Percentiles rank a stretch among this genome's conserved stretches.
Evolutionary conservation across 2,113 vertebrate species (phyloP).

Genomic region (Ictalurus furcatus): DNA sequence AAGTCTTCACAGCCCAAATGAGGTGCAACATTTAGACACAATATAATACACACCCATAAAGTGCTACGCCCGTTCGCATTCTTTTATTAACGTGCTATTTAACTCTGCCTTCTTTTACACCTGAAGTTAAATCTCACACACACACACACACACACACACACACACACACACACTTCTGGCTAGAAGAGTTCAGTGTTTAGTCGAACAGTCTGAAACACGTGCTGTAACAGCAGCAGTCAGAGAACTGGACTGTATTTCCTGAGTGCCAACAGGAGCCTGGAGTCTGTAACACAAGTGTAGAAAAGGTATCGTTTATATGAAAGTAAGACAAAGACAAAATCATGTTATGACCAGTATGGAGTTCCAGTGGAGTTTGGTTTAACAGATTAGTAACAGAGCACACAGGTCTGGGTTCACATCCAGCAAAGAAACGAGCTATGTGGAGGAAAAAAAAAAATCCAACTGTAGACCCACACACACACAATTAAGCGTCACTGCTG

Average conservation of each 20-base stretch:
- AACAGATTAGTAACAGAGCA: neutral
- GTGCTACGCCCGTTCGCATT: neutral
- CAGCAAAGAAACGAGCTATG: neutral
- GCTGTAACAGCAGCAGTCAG: neutral
- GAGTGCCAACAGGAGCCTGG: neutral
- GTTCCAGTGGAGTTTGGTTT: neutral
- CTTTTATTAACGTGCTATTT: neutral
- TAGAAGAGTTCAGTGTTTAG: neutral
- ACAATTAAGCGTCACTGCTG: neutral
- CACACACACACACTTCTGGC: conserved; percentile 6
- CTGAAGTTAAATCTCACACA: neutral
- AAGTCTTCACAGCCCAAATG: neutral
- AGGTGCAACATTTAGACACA: neutral
- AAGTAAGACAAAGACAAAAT: neutral
- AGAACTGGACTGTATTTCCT: neutral
- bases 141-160: neutral
- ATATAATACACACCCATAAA: neutral
- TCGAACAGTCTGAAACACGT: neutral
- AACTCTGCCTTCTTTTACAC: neutral
- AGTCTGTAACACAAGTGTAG: neutral
- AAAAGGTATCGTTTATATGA: neutral
- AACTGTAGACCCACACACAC: neutral
- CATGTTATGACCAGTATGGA: neutral
- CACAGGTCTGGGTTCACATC: neutral
- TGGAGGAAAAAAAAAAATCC: neutral